A percentile compares a stretch with the other conserved stretches of the same genome.
Evolutionary conservation across 1,140 invertebrate species (phyloP).

Genomic region (Hycleus phaleratus): DNA sequence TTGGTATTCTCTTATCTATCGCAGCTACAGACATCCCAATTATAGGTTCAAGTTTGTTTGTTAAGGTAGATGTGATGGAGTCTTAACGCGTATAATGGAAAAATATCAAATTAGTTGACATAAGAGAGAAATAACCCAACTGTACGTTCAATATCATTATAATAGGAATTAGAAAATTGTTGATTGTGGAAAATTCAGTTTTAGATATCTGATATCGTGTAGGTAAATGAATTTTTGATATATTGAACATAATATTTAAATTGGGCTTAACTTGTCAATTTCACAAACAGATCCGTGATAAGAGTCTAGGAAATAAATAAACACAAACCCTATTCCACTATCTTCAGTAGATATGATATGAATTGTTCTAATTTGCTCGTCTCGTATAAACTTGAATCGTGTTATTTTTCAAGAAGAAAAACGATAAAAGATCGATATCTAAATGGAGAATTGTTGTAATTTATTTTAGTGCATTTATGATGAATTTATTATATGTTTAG

Average conservation of each 20-base stretch:
- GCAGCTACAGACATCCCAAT: constrained; percentile 8
- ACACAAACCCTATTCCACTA: not conserved
- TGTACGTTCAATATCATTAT: no score
- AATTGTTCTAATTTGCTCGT: no score
- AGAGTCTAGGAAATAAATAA: not conserved
- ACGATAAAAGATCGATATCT: not conserved
- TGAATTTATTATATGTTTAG: not conserved
- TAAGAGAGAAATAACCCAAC: no score
- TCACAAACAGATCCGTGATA: constrained; percentile 8
- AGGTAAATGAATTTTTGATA: constrained; percentile 2
- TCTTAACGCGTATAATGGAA: no score
- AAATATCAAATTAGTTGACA: no score
- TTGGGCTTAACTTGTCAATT: constrained; percentile 18
- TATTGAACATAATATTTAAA: constrained; percentile 7
- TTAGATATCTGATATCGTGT: not conserved
- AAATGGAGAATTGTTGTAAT: not conserved
- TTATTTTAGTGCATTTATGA: not conserved
- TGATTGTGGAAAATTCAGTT: not conserved
- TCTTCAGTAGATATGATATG: no score
- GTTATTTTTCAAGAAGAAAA: no score
- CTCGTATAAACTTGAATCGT: no score
- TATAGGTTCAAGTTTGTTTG: not conserved
- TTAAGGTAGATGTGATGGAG: no score
- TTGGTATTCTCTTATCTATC: not conserved
- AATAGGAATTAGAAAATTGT: no score